Conservation (phyloP, 1,140 invertebrate species). For the Stegodyphus mimosarum region DNA sequence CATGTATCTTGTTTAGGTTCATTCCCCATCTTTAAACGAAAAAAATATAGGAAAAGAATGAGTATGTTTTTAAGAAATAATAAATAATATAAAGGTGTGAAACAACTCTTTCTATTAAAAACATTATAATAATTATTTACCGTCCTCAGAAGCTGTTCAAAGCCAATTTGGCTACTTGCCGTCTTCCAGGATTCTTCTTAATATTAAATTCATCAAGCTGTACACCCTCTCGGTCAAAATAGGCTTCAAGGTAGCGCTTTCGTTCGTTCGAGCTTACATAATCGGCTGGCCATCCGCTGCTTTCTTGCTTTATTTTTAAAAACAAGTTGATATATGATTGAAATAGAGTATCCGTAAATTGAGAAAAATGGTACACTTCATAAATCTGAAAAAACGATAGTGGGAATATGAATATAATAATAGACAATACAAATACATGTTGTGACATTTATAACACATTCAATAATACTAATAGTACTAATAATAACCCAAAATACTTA, state of each 20-base stretch:
- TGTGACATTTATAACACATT: no score
- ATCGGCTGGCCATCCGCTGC: slow-evolving; percentile 58
- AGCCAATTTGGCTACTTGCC: slow-evolving; percentile 62
- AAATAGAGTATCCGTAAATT: slow-evolving; percentile 51
- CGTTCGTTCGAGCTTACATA: neutral
- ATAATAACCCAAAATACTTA: no score
- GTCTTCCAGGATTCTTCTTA: slow-evolving; percentile 59
- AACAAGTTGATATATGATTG: slow-evolving; percentile 60
- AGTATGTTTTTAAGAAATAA: no score
- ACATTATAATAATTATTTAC: no score
- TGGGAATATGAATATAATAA: no score
- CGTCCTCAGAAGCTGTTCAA: slow-evolving; percentile 62
- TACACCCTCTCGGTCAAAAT: slow-evolving; percentile 62
- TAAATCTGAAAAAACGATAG: slow-evolving; percentile 58
- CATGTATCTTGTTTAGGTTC: neutral
- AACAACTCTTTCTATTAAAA: no score
- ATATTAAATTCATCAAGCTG: slow-evolving; percentile 58
- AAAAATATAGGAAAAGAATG: no score
- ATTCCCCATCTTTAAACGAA: neutral
- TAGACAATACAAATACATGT: no score
- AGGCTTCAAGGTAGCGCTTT: slow-evolving; percentile 59
- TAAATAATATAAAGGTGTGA: no score
- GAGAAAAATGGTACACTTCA: slow-evolving; percentile 63
- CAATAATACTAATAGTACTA: no score
- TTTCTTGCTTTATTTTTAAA: slow-evolving; percentile 63